Evolutionary conservation across 2,888 invertebrate genomes (phyloP), one percentile per base, ranked within the genome.

Genomic region (Volucella inanis): DNA sequence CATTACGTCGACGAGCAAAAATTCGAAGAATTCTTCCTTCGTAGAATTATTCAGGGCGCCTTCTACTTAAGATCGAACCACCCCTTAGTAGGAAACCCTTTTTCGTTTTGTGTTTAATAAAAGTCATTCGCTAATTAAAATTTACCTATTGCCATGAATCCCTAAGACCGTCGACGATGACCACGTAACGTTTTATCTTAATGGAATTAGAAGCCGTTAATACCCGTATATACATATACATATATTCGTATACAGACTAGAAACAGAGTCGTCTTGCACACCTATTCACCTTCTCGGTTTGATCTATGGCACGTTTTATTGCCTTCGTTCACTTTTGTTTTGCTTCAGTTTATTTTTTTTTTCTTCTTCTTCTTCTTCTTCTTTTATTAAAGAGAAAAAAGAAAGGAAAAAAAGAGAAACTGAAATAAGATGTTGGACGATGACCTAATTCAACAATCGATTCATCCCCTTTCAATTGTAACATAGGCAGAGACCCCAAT

Each of bases 141-240:
- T 76, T 81, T 85, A 72, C 81, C 68, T 76, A 62, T 85, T 62
- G 67, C 31, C 22, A 47, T 41, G 50, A 70, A 68, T 64, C 75
- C 54, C 39, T 61, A 54, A 55, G 68, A 55, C 61, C 62, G 45
- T 38, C 31, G 8, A 22, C 3, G 22, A 22, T 3, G 22, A 22
- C 1, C 0, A 22, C 39, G 52, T 6, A 62, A 43, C 39, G 3
- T 6, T 64, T 10, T 14, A 64, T 55, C 71, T 57, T 85, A 85
- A 85, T 85, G 85, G 76, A 85, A 85, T 85, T 85, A 81, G 80
- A 81, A 85, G 64, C 65, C 81, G 49, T 81, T 81, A 76, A 80
- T 59, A 65, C 50, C 52, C 22, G 22, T 22, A 22, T 3, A 22
- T 3, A 4, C 0, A 22, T 22, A 3, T 22, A 22, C 0, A 22